Evolutionary conservation across 2,797 vertebrate genomes (phyloP).

Genomic region (Syngnathus rostellatus): DNA sequence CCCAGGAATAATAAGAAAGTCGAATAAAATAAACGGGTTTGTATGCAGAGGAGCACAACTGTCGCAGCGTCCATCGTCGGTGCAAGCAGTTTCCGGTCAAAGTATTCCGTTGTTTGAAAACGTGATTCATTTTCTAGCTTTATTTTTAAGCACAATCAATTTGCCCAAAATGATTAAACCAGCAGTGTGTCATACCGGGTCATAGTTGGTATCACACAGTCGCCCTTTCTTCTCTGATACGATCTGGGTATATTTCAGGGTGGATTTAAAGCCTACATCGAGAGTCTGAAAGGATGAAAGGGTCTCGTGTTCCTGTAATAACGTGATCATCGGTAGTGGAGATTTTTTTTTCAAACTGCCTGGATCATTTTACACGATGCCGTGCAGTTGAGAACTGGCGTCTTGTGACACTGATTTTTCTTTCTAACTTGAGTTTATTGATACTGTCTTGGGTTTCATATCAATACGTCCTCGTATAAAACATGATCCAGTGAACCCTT

Average conservation of each 20-base stretch:
- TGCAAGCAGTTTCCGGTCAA: too few species aligned
- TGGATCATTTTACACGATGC: neutral
- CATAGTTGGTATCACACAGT: too few species aligned
- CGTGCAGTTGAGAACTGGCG: neutral
- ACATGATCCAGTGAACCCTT: neutral
- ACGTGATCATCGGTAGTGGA: neutral
- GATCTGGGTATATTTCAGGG: neutral
- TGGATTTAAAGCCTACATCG: neutral
- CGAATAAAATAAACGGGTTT: constrained; percentile 32
- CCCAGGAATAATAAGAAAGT: constrained; percentile 52
- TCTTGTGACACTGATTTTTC: neutral
- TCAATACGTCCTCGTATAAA: neutral
- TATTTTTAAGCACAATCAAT: too few species aligned
- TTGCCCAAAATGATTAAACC: too few species aligned
- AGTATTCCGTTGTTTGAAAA: too few species aligned
- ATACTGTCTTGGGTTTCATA: neutral
- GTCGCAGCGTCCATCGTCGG: neutral
- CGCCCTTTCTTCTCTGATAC: neutral
- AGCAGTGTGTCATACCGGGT: too few species aligned
- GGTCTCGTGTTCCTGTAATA: neutral
- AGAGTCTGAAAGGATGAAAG: neutral
- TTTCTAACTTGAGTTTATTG: constrained; percentile 4
- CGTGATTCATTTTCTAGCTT: too few species aligned
- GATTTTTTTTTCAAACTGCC: too few species aligned
- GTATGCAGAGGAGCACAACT: constrained; percentile 37